Conservation (phyloP, 64 coral and sea anemone species). For the Actinia equina region DNA sequence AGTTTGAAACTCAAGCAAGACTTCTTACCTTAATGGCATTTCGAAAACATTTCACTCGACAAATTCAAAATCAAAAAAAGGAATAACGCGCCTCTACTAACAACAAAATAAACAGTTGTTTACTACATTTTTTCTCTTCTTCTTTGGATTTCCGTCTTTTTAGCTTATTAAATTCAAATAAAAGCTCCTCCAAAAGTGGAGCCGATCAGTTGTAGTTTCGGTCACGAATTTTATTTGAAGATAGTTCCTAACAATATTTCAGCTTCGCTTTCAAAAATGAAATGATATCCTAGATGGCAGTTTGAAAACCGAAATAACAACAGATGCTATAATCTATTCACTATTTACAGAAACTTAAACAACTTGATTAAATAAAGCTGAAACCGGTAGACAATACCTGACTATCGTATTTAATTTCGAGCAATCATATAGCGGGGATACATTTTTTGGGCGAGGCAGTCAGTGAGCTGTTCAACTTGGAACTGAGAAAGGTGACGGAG, state of each 20-base stretch:
- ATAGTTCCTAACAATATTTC: background rate
- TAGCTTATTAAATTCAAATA: background rate
- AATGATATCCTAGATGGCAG: background rate
- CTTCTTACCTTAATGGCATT: too few relatives aligned
- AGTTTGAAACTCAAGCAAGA: too few relatives aligned
- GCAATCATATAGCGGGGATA: background rate
- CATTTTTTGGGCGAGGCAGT: background rate
- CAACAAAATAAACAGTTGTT: background rate
- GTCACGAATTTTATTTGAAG: too few relatives aligned
- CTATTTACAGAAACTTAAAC: background rate
- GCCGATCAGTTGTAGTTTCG: too few relatives aligned
- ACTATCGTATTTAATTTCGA: background rate
- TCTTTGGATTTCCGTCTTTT: background rate
- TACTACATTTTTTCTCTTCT: background rate
- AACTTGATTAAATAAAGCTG: conserved; percentile 2
- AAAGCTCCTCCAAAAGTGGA: background rate
- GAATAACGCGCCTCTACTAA: background rate
- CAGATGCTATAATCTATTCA: background rate
- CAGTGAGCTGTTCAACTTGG: background rate
- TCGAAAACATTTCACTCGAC: too few relatives aligned
- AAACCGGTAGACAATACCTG: background rate
- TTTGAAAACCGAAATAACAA: background rate
- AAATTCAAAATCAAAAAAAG: background rate
- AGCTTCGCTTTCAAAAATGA: background rate
- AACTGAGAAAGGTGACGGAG: background rate